Conservation (phyloP, 92 coral and sea anemone species). For the Epizoanthus ramosus region DNA sequence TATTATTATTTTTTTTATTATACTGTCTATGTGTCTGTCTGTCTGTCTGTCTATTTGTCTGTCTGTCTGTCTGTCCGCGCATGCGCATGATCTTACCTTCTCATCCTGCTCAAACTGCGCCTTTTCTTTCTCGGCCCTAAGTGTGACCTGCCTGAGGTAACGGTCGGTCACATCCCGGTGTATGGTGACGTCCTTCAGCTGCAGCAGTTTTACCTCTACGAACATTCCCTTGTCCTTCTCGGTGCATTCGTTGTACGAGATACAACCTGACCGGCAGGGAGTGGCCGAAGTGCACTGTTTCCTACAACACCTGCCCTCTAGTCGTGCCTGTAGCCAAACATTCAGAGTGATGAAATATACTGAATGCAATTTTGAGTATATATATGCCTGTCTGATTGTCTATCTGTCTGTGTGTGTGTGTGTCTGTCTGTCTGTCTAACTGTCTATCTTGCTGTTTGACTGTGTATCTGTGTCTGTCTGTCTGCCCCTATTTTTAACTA, state of each 20-base stretch:
- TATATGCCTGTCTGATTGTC: no score
- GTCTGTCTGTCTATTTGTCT: no score
- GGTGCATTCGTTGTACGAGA: neutral
- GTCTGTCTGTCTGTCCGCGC: no score
- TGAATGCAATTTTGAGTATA: no score
- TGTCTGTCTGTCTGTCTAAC: neutral
- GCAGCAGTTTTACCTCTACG: constrained; percentile 41
- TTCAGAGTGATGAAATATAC: neutral
- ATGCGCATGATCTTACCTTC: constrained; percentile 14
- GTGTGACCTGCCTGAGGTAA: constrained; percentile 39
- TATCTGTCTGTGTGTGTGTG: neutral
- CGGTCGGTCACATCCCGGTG: constrained; percentile 26
- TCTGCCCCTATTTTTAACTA: no score
- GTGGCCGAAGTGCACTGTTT: constrained; percentile 23
- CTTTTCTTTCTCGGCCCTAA: constrained; percentile 42
- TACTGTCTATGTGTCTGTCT: no score
- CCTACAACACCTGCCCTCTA: constrained; percentile 40
- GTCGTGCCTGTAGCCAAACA: neutral
- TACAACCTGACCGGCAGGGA: constrained; percentile 22
- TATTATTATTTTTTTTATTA: no score
- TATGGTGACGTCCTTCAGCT: constrained; percentile 34
- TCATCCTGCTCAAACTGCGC: constrained; percentile 38
- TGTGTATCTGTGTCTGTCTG: neutral
- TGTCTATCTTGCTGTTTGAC: neutral
- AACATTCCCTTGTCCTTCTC: constrained; percentile 37